phyloP scores from a whole-genome alignment of 2,113 vertebrate species.

The Lepidothrix coronata region DNA sequence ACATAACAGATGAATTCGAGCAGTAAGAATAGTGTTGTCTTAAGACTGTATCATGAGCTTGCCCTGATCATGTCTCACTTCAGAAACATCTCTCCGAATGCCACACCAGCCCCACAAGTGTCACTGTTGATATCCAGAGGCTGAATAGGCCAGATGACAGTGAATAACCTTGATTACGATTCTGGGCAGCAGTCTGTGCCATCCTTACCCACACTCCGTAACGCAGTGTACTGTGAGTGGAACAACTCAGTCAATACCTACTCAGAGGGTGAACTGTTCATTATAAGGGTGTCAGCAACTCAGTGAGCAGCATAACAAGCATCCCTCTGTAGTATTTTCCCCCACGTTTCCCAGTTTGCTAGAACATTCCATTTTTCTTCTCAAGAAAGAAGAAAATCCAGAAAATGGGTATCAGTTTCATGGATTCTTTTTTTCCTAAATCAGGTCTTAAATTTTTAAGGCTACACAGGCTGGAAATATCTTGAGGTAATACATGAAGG shows the following conservation, averaged over 20 bases:
- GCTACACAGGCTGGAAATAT: neutral
- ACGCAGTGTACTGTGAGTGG: neutral
- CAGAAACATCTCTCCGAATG: neutral
- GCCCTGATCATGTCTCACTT: neutral
- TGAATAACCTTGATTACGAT: rapidly evolving
- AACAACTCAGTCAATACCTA: neutral
- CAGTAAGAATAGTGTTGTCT: rapidly evolving
- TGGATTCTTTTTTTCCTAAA: neutral
- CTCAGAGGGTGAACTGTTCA: neutral
- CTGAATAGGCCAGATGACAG: neutral
- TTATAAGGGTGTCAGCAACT: neutral
- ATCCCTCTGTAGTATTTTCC: neutral
- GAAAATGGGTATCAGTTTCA: neutral
- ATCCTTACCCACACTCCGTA: neutral
- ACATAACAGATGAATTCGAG: neutral
- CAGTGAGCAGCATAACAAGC: neutral
- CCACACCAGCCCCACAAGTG: neutral
- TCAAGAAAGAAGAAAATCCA: neutral
- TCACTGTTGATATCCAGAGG: neutral
- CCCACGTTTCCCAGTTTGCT: rapidly evolving
- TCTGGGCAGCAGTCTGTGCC: neutral
- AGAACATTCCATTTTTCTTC: neutral
- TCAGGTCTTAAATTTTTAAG: neutral
- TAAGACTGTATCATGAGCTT: neutral
- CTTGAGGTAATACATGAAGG: neutral